A percentile compares a stretch with the other conserved stretches of the same genome.
Evolutionary conservation across 2,888 invertebrate species (phyloP).

Genomic region (Nebria salina): DNA sequence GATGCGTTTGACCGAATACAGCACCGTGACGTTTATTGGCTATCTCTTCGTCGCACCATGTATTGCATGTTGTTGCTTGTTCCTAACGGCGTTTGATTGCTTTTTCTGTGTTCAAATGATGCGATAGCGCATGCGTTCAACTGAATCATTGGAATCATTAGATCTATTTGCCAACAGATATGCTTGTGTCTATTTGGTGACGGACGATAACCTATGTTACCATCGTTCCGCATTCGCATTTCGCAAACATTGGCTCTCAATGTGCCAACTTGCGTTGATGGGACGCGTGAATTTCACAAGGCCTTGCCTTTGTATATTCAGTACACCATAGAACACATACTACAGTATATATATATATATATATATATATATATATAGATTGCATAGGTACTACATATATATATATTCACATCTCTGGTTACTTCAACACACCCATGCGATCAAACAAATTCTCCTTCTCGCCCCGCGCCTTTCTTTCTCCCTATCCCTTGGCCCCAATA

Average conservation of each 20-base stretch:
- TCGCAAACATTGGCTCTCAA: neutral
- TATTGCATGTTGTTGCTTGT: conserved; percentile 10
- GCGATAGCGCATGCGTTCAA: conserved; percentile 14
- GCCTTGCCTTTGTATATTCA: conserved; percentile 42
- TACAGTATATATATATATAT: no score
- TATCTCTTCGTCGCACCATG: conserved; percentile 54
- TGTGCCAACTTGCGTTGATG: neutral
- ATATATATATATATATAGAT: conserved; percentile 38
- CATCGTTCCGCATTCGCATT: neutral
- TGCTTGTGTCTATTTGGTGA: conserved; percentile 45
- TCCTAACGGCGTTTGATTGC: conserved; percentile 38
- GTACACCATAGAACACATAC: conserved; percentile 23
- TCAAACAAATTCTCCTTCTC: neutral
- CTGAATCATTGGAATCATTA: conserved; percentile 41
- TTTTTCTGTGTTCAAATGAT: conserved; percentile 45
- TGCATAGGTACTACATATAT: conserved; percentile 41
- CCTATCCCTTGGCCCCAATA: conserved; percentile 47
- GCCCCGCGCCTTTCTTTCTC: neutral
- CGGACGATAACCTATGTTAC: conserved; percentile 26
- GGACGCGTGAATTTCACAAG: neutral
- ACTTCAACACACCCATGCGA: conserved; percentile 18
- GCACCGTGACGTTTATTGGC: conserved; percentile 58
- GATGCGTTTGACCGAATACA: conserved; percentile 46
- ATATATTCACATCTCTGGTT: conserved; percentile 43
- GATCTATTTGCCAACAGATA: conserved; percentile 40